Percentiles rank a stretch among this genome's conserved stretches.
Evolutionary conservation across 2,888 invertebrate genomes (phyloP).

Genomic region (Oligia strigilis): DNA sequence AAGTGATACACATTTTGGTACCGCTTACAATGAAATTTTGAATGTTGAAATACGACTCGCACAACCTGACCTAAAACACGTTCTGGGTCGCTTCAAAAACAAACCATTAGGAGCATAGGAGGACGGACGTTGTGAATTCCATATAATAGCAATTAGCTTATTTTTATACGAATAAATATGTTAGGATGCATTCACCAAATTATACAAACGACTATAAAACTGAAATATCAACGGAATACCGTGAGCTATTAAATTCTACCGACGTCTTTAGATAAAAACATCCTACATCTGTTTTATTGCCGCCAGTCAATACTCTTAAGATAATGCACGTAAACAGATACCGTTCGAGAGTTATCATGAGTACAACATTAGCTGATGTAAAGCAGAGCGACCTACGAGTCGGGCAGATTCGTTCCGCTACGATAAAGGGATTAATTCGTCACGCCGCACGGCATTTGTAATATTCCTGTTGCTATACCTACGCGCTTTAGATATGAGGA

Average conservation of each 20-base stretch:
- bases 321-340: slow-evolving; percentile 76
- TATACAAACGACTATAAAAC: slow-evolving; percentile 12
- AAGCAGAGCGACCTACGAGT: slow-evolving; percentile 81
- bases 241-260: slow-evolving; percentile 50
- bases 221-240: slow-evolving; percentile 23
- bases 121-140: slow-evolving; percentile 7
- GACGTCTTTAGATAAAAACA: slow-evolving; percentile 69
- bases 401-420: slow-evolving; percentile 81
- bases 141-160: slow-evolving; percentile 12
- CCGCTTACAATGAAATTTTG: slow-evolving; percentile 29
- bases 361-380: slow-evolving; percentile 80
- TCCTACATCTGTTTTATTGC: slow-evolving; percentile 77
- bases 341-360: slow-evolving; percentile 77
- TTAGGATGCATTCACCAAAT: background rate
- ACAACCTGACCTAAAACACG: slow-evolving; percentile 31
- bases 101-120: slow-evolving; percentile 35
- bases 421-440: slow-evolving; percentile 86
- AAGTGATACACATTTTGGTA: slow-evolving; percentile 15
- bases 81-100: slow-evolving; percentile 39
- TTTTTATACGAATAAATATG: slow-evolving; percentile 4
- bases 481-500: slow-evolving; percentile 60
- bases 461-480: slow-evolving; percentile 74
- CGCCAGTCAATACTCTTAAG: slow-evolving; percentile 68
- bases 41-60: slow-evolving; percentile 36
- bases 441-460: slow-evolving; percentile 74